These are phyloP conservation scores for Graphium colonna DNA, from an alignment of 2,888 invertebrate species.

Conservation along the genomic window DNA sequence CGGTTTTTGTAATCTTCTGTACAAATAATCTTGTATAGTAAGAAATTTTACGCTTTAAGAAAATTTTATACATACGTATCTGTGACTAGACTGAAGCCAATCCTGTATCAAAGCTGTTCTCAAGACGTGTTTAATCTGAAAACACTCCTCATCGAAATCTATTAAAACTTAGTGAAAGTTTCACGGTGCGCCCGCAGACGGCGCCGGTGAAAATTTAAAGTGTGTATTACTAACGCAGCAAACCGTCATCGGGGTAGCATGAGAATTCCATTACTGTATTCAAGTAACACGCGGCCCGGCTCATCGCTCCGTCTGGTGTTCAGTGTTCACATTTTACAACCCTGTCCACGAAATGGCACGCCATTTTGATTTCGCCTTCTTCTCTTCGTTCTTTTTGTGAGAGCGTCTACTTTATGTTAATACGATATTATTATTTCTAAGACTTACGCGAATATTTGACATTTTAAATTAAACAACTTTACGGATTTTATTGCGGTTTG, in stretches of 20 bases:
- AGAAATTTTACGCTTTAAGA: no score
- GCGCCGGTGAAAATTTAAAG: slow-evolving; percentile 76
- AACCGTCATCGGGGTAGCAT: slow-evolving; percentile 67
- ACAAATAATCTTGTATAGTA: no score
- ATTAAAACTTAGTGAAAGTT: slow-evolving; percentile 61
- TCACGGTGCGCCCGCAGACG: slow-evolving; percentile 58
- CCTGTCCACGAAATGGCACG: slow-evolving; percentile 33
- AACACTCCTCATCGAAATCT: slow-evolving; percentile 1
- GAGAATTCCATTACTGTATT: slow-evolving; percentile 75
- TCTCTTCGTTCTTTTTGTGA: neutral
- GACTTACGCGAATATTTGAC: no score
- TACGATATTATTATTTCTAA: no score
- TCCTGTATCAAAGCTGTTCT: no score
- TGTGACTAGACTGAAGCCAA: no score
- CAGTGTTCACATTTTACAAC: slow-evolving; percentile 38
- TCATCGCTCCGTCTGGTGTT: slow-evolving; percentile 29
- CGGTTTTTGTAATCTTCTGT: no score
- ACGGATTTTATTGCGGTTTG: no score
- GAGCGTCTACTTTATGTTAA: no score
- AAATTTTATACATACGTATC: no score
- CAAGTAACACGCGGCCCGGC: slow-evolving; percentile 54
- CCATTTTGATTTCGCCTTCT: neutral
- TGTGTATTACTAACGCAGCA: slow-evolving; percentile 70
- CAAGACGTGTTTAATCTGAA: no score
- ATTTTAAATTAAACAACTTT: no score